Conservation (phyloP, 2,888 invertebrate species). For the Hipparchia sbordonii region DNA sequence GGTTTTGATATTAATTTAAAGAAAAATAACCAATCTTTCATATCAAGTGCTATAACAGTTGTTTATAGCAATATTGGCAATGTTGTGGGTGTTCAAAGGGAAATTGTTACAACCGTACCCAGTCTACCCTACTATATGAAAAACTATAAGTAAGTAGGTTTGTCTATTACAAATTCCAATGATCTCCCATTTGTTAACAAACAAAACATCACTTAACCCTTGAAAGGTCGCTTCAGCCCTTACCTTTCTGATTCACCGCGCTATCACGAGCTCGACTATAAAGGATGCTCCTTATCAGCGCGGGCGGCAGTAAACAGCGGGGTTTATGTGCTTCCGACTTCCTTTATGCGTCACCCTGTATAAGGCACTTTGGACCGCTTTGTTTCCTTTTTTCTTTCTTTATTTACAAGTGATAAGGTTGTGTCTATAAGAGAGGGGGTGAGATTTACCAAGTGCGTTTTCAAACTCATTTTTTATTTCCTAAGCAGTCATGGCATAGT, state of each 20-base stretch:
- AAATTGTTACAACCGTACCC: too few relatives aligned
- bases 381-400: slow-evolving; percentile 42
- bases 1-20: too few relatives aligned
- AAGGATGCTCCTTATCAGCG: slow-evolving; percentile 48
- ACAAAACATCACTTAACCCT: not conserved
- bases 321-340: slow-evolving; percentile 58
- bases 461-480: too few relatives aligned
- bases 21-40: too few relatives aligned
- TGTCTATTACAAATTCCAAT: too few relatives aligned
- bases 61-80: too few relatives aligned
- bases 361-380: slow-evolving; percentile 45
- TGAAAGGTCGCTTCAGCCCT: slow-evolving; percentile 4
- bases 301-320: slow-evolving; percentile 48
- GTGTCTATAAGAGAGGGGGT: slow-evolving; percentile 21
- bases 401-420: slow-evolving; percentile 35
- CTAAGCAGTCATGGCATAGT: too few relatives aligned
- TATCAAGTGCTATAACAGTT: too few relatives aligned
- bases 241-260: slow-evolving; percentile 11
- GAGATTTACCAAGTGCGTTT: not conserved
- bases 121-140: too few relatives aligned
- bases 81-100: too few relatives aligned
- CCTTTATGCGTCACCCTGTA: slow-evolving; percentile 49
- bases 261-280: slow-evolving; percentile 28
- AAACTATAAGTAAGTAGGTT: too few relatives aligned
- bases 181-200: not conserved